phyloP scores from a whole-genome alignment of 2,113 vertebrate genomes.

The Tyrannus savana region DNA sequence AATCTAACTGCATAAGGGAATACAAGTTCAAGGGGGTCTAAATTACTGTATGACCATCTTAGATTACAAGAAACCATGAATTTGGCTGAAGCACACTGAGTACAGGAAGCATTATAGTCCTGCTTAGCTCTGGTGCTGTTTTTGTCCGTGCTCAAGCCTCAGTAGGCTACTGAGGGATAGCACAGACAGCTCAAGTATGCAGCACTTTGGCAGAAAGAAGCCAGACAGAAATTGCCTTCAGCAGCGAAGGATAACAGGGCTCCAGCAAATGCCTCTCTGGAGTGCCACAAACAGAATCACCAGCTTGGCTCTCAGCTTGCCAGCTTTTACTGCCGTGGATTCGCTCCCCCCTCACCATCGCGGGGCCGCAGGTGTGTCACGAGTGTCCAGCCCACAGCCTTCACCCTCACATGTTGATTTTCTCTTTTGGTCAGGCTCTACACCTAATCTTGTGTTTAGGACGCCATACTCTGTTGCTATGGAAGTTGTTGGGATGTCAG shows the following conservation, averaged over 20 bases:
- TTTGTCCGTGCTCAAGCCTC: constrained; percentile 28
- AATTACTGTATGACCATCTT: constrained; percentile 58
- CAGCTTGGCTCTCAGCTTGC: not conserved
- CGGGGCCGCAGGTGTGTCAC: not conserved
- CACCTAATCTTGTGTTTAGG: constrained; percentile 61
- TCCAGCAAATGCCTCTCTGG: constrained; percentile 25
- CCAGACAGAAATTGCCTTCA: constrained; percentile 19
- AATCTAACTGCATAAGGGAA: constrained; percentile 52
- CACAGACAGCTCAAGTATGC: constrained; percentile 11
- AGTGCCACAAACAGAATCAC: constrained; percentile 22
- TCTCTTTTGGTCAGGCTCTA: constrained; percentile 2
- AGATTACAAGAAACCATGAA: constrained; percentile 44
- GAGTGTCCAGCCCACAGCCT: not conserved
- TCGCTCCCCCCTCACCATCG: not conserved
- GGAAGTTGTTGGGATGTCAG: constrained; percentile 43
- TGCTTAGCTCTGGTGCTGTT: constrained; percentile 39
- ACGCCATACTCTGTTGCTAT: constrained; percentile 52
- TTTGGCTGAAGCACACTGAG: constrained; percentile 25
- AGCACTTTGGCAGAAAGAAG: constrained; percentile 41
- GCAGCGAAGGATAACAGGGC: constrained; percentile 25
- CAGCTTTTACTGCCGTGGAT: not conserved
- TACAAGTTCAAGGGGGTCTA: constrained; percentile 44
- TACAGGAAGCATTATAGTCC: constrained; percentile 52
- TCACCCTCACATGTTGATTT: not conserved
- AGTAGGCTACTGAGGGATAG: not conserved